Evolutionary conservation across 2,797 vertebrate genomes (phyloP), one percentile per base, ranked within the genome.

Genomic region (Chaetodon trifasciatus): DNA sequence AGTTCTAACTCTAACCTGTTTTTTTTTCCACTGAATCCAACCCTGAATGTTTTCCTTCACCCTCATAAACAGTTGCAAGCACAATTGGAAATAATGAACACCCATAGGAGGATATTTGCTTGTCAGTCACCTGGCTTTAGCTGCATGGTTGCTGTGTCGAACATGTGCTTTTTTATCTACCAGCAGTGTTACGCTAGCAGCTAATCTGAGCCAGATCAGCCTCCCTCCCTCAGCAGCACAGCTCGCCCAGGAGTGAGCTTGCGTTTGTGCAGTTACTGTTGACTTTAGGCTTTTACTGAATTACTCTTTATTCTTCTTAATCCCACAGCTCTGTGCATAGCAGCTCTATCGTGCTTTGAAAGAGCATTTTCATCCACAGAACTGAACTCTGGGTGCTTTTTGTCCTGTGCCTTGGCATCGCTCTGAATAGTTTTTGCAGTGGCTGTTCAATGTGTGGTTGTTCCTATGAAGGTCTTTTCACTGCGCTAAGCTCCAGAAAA

Each of bases 201-300:
- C 75, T 73, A 52, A 79, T 78, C 70, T 61, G 50, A 74, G 40
- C 58, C 56, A 62, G 49, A 72, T 74, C 15, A n/a, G 57, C 56
- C 49, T 35, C 61, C 39, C n/a, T 72, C 65, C 71, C 24, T 56
- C 44, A 32, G 74, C 40, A 40, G 70, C 72, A 16, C 63, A 39
- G 67, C 71, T 84, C 77, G 42, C 16, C 55, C 66, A 50, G 58
- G 16, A 35, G 62, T 55, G 53, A 80, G 50, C 44, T 42, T 19
- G 65, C 21, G 13, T 75, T 74, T 77, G 63, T 82, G 76, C 65
- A 49, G 15, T 67, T 62, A 52, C 70, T 91, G 87, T 92, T 90
- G 87, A 93, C 76, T 84, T 83, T 74, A 73, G 82, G 76, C 72
- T 90, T 88, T 70, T 15, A 74, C 74, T 83, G 67, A 89, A 82